phyloP scores from a whole-genome alignment of 2,797 vertebrate genomes.

The Hephaestus fuliginosus region DNA sequence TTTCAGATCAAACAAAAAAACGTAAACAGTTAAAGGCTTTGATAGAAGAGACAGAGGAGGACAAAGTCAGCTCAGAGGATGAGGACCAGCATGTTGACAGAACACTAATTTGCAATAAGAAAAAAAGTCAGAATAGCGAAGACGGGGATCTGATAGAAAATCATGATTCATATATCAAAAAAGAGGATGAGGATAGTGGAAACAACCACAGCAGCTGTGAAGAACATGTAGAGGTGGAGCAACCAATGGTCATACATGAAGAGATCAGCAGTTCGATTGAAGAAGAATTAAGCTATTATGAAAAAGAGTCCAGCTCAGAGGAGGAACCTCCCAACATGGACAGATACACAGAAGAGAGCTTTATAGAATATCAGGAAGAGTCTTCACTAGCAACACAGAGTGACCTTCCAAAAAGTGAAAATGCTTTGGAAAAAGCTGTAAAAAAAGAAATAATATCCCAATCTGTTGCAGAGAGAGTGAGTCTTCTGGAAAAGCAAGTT shows the following conservation, averaged over 20 bases:
- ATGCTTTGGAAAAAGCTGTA: slow-evolving; percentile 16
- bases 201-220: slow-evolving; percentile 72
- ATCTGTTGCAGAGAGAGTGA: slow-evolving; percentile 74
- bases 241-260: slow-evolving; percentile 26
- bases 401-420: slow-evolving; percentile 44
- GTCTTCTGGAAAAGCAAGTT: slow-evolving; percentile 74
- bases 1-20: slow-evolving; percentile 10
- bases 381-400: slow-evolving; percentile 21
- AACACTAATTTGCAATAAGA: slow-evolving; percentile 1
- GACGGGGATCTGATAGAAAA: slow-evolving; percentile 25
- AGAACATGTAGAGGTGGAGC: slow-evolving; percentile 47
- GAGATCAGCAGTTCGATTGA: slow-evolving; percentile 53
- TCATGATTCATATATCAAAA: slow-evolving; percentile 17
- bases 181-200: slow-evolving; percentile 68
- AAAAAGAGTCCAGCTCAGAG: slow-evolving; percentile 66
- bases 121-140: background rate
- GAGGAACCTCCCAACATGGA: slow-evolving; percentile 46
- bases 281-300: slow-evolving; percentile 61
- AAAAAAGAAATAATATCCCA: slow-evolving; percentile 43
- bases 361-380: slow-evolving; percentile 30
- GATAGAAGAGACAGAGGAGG: slow-evolving; percentile 57
- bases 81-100: slow-evolving; percentile 19
- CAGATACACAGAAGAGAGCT: slow-evolving; percentile 44
- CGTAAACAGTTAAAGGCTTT: slow-evolving; percentile 29
- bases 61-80: slow-evolving; percentile 53